Evolutionary conservation across 2,797 vertebrate genomes (phyloP).

Genomic region (Pteronotus mesoamericanus): DNA sequence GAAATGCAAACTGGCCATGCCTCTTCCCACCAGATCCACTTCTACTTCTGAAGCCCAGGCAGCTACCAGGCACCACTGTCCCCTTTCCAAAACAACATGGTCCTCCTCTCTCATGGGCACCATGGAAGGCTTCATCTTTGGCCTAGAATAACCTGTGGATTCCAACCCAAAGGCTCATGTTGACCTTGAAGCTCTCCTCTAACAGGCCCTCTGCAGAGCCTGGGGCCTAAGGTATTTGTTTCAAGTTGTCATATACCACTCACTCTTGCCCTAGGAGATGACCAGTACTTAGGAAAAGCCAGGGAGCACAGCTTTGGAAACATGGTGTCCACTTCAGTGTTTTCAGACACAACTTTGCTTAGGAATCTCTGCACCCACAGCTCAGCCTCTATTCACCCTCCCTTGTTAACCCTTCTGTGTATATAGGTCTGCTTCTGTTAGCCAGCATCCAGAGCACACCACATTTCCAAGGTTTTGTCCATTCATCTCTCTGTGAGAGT

Average conservation of each 20-base stretch:
- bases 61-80: neutral
- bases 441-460: neutral
- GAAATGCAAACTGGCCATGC: neutral
- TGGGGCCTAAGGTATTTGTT: neutral
- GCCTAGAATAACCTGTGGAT: too few species aligned
- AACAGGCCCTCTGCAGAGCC: neutral
- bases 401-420: fast-evolving
- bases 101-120: fast-evolving
- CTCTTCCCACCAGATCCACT: neutral
- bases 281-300: neutral
- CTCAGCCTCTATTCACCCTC: neutral
- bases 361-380: neutral
- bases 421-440: neutral
- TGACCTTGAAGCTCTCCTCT: neutral
- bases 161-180: neutral
- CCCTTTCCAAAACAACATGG: neutral
- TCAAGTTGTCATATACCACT: neutral
- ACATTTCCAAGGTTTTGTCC: too few species aligned
- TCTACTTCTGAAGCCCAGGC: neutral
- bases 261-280: neutral
- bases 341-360: neutral
- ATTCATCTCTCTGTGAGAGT: neutral
- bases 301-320: neutral
- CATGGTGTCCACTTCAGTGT: fast-evolving
- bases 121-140: fast-evolving